phyloP scores from a whole-genome alignment of 2,797 vertebrate genomes.

The Gouania willdenowi region DNA sequence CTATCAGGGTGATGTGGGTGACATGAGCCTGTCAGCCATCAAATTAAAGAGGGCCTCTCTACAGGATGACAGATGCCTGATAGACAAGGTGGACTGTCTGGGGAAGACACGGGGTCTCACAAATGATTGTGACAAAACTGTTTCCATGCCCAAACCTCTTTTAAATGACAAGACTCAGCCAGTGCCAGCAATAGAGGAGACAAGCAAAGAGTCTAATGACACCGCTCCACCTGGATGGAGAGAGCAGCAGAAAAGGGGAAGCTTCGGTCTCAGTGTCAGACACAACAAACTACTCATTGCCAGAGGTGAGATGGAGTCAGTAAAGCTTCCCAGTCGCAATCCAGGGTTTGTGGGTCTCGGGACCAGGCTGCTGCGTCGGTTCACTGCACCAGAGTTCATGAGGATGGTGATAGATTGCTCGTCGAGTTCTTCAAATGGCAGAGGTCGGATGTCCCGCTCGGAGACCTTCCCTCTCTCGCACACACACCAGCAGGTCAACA shows the following conservation, averaged over 20 bases:
- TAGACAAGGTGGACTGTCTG: constrained; percentile 68
- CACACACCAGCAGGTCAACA: constrained; percentile 73
- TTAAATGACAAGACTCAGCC: constrained; percentile 45
- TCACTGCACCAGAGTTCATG: constrained; percentile 81
- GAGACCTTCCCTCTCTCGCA: constrained; percentile 77
- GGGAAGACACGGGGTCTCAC: constrained; percentile 45
- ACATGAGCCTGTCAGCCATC: constrained; percentile 62
- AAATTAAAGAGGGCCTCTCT: constrained; percentile 79
- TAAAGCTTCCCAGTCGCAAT: constrained; percentile 39
- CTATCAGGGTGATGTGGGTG: constrained; percentile 73
- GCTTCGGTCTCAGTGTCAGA: constrained; percentile 47
- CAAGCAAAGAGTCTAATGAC: constrained; percentile 36
- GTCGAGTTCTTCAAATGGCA: constrained; percentile 34
- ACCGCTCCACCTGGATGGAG: constrained; percentile 26
- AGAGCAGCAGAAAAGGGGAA: constrained; percentile 61
- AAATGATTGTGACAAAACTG: constrained; percentile 51
- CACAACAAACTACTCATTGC: constrained; percentile 63
- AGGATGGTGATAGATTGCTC: constrained; percentile 73
- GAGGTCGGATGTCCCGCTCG: constrained; percentile 72
- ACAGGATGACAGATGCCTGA: constrained; percentile 76
- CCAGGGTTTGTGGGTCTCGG: constrained; percentile 64
- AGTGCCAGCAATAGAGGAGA: constrained; percentile 37
- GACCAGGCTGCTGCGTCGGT: constrained; percentile 72
- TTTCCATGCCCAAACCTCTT: constrained; percentile 44
- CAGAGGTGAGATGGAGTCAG: constrained; percentile 58